Evolutionary conservation across 2,888 invertebrate genomes (phyloP).

Genomic region (Metacarcinus magister): DNA sequence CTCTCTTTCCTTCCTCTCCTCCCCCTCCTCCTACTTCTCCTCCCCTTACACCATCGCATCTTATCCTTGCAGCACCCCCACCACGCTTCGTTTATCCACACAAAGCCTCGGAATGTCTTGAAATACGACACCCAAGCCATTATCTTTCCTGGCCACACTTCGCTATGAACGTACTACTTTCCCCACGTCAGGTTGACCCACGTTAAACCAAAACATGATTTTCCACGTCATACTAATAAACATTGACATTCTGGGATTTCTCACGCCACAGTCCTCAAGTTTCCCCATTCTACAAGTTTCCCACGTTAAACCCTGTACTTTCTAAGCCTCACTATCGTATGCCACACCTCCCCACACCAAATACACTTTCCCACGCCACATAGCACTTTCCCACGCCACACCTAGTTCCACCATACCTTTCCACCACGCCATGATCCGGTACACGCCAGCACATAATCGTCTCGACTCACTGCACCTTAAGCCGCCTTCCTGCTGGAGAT

Average conservation of each 20-base stretch:
- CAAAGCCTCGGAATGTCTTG: neutral
- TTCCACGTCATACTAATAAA: neutral
- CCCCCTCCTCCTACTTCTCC: neutral
- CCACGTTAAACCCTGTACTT: too few species aligned
- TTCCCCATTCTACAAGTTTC: neutral
- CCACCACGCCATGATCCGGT: neutral
- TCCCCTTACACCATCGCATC: neutral
- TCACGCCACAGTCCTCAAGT: too few species aligned
- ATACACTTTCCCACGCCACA: neutral
- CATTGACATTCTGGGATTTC: neutral
- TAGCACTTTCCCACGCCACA: too few species aligned
- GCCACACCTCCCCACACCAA: neutral
- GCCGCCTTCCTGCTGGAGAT: too few species aligned
- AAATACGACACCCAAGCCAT: neutral
- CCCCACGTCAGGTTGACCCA: neutral
- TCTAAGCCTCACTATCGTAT: neutral
- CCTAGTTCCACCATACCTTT: neutral
- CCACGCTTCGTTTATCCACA: neutral
- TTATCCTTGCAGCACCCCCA: neutral
- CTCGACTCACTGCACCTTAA: neutral
- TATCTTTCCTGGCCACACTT: neutral
- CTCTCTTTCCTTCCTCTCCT: neutral
- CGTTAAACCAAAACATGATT: neutral
- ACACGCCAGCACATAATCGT: neutral
- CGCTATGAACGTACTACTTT: neutral